Percentiles rank a stretch among this genome's conserved stretches.
phyloP scores from a whole-genome alignment of 2,797 vertebrate genomes.

The Pristis pectinata region DNA sequence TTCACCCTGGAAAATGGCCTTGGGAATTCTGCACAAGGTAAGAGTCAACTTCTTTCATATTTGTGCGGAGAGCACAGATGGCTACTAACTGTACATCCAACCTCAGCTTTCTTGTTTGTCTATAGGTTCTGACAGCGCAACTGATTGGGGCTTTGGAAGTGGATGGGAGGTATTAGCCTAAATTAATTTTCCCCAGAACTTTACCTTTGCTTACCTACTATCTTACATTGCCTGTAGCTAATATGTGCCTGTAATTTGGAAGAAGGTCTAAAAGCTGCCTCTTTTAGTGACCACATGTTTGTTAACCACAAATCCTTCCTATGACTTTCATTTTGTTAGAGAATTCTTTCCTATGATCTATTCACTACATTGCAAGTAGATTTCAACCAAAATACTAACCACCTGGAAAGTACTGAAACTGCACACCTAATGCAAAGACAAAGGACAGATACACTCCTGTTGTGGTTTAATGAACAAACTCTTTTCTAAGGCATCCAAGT shows the following conservation, averaged over 20 bases:
- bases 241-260: not conserved
- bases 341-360: not conserved
- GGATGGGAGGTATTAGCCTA: not conserved
- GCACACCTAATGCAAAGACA: not conserved
- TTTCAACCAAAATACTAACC: not conserved
- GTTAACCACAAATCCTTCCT: not conserved
- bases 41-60: too few species aligned
- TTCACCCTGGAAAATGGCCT: too few species aligned
- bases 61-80: too few species aligned
- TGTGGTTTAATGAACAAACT: not conserved
- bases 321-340: not conserved
- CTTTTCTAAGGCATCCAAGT: not conserved
- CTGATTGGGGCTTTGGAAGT: not conserved
- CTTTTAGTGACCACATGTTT: not conserved
- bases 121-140: not conserved
- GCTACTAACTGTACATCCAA: too few species aligned
- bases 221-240: not conserved
- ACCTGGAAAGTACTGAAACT: not conserved
- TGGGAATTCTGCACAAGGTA: too few species aligned
- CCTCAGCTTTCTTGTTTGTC: not conserved
- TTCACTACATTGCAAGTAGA: not conserved
- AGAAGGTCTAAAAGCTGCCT: not conserved
- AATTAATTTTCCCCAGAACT: not conserved
- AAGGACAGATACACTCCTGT: not conserved
- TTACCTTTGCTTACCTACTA: not conserved